Conservation (phyloP, 35 echinoderm and acorn worm species). For the Lytechinus variegatus region DNA sequence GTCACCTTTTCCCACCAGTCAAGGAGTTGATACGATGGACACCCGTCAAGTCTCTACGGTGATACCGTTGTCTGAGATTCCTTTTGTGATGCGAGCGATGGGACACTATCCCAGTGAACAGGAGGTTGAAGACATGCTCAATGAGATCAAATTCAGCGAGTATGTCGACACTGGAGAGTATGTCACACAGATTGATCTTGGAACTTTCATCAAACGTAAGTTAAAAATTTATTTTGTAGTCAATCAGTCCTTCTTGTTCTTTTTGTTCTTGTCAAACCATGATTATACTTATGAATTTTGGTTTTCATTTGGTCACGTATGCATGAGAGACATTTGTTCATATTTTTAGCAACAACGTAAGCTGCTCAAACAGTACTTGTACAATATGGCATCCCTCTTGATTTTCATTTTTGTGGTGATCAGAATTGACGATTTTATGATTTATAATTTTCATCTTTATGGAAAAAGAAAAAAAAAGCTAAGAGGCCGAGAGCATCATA, state of each 20-base stretch:
- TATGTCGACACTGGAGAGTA: conserved; percentile 97
- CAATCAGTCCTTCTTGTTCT: background rate
- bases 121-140: conserved; percentile 97
- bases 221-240: background rate
- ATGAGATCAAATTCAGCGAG: conserved; percentile 95
- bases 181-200: conserved; percentile 77
- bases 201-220: conserved; percentile 97
- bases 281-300: background rate
- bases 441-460: no score
- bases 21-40: conserved; percentile 95
- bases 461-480: no score
- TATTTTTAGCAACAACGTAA: no score
- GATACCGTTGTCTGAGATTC: conserved; percentile 88
- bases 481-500: no score
- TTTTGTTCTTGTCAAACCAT: background rate
- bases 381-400: no score
- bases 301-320: no score
- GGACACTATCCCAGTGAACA: conserved; percentile 97
- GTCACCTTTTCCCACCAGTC: conserved; percentile 51
- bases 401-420: no score
- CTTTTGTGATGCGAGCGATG: conserved; percentile 98
- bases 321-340: no score
- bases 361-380: no score
- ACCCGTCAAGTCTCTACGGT: conserved; percentile 68
- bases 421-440: no score